Conservation (phyloP, 2,888 invertebrate species). For the Epistrophella euchroma region DNA sequence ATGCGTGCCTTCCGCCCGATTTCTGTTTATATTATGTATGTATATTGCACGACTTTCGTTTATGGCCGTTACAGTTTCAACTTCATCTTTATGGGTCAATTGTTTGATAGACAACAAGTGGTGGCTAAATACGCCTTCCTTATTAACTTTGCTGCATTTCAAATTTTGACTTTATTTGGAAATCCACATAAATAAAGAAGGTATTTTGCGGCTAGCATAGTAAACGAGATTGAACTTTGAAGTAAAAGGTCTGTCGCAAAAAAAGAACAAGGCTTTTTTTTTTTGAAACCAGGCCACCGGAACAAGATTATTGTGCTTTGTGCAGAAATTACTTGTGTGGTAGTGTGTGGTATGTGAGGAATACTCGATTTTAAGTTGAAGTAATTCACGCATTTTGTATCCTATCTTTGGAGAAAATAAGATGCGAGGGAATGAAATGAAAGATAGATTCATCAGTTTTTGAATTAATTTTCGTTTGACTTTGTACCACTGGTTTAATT, state of each 20-base stretch:
- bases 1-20: constrained; percentile 49
- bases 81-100: constrained; percentile 62
- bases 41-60: constrained; percentile 56
- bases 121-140: constrained; percentile 52
- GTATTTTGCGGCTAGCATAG: constrained; percentile 53
- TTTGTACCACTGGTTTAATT: background rate
- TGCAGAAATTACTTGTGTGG: background rate
- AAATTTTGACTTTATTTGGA: constrained; percentile 61
- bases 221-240: constrained; percentile 45
- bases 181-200: constrained; percentile 14
- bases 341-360: background rate
- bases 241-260: constrained; percentile 13
- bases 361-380: background rate
- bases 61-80: constrained; percentile 67
- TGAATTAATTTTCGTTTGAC: background rate
- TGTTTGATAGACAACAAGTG: constrained; percentile 51
- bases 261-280: constrained; percentile 34
- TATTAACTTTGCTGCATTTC: constrained; percentile 13
- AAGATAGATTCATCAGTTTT: background rate
- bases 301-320: background rate
- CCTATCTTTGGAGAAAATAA: background rate
- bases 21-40: background rate
- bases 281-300: constrained; percentile 44
- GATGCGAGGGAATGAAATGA: background rate
- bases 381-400: background rate